These are phyloP conservation scores for Rhynchophorus ferrugineus DNA, from an alignment of 1,140 invertebrate species.

Conservation along the genomic window DNA sequence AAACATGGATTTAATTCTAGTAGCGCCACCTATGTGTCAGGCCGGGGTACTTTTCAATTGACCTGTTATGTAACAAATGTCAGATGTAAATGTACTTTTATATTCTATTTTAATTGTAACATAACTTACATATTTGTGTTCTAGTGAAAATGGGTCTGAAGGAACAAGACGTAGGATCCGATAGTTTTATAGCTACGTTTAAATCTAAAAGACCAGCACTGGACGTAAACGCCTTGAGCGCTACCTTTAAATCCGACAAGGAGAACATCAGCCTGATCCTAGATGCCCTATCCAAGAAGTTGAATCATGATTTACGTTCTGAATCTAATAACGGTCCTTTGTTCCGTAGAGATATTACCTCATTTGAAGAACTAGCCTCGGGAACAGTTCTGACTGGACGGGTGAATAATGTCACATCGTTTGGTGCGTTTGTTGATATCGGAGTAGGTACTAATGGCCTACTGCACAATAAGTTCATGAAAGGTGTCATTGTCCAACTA, in stretches of 20 bases:
- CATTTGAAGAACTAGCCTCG: constrained; percentile 50
- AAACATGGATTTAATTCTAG: too few species aligned
- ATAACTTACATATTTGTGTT: too few species aligned
- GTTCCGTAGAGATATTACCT: constrained; percentile 56
- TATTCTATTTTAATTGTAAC: too few species aligned
- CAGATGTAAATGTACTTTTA: too few species aligned
- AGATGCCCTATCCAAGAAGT: constrained; percentile 53
- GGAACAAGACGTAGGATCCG: constrained; percentile 44
- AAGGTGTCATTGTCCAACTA: constrained; percentile 51
- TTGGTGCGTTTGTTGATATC: constrained; percentile 86
- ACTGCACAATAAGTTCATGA: constrained; percentile 60
- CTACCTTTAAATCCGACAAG: constrained; percentile 44
- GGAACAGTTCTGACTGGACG: constrained; percentile 49
- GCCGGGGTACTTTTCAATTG: too few species aligned
- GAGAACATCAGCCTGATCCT: constrained; percentile 56
- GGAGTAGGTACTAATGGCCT: constrained; percentile 72
- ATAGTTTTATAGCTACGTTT: constrained; percentile 44
- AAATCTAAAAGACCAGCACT: constrained; percentile 29
- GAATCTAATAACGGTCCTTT: constrained; percentile 54
- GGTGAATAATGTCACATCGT: constrained; percentile 77
- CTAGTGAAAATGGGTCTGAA: constrained; percentile 42
- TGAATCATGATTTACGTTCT: constrained; percentile 60
- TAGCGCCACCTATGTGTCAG: too few species aligned
- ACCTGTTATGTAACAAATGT: too few species aligned
- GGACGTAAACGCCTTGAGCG: constrained; percentile 37